Percentiles rank a stretch among this genome's conserved stretches.
These are phyloP conservation scores for Mactra quadrangularis DNA, from an alignment of 1,140 invertebrate species.

Conservation along the genomic window DNA sequence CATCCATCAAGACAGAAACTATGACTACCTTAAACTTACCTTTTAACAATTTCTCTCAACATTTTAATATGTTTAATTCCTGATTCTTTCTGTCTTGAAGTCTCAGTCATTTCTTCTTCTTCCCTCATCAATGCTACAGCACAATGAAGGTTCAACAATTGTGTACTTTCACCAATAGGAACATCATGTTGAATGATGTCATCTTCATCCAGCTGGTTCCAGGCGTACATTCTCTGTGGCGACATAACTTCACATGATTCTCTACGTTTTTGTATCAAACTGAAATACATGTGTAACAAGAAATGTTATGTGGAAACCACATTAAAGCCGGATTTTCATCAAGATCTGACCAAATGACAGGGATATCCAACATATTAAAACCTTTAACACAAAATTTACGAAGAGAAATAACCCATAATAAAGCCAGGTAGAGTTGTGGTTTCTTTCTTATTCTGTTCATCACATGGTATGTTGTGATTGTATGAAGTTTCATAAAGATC, in stretches of 20 bases:
- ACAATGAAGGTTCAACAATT: conserved; percentile 68
- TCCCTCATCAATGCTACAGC: conserved; percentile 60
- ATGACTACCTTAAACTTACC: no score
- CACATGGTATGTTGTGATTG: no score
- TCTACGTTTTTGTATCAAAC: conserved; percentile 65
- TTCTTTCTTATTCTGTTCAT: no score
- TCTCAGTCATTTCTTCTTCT: not conserved
- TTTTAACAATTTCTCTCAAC: conserved; percentile 35
- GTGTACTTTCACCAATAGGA: conserved; percentile 44
- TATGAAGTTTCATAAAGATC: no score
- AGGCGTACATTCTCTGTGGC: conserved; percentile 60
- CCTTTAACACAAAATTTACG: no score
- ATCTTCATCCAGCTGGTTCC: conserved; percentile 70
- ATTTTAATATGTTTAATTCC: conserved; percentile 9
- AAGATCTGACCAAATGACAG: no score
- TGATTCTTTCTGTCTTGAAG: conserved; percentile 9
- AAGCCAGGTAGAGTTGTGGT: no score
- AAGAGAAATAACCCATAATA: no score
- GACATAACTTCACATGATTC: conserved; percentile 61
- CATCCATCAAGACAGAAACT: no score
- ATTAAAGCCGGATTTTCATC: no score
- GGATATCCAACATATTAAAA: not conserved
- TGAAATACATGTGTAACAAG: conserved; percentile 20
- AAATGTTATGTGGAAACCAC: no score
- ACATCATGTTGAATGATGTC: conserved; percentile 62